Conservation (phyloP, 2,113 vertebrate species). For the Jacana jacana region DNA sequence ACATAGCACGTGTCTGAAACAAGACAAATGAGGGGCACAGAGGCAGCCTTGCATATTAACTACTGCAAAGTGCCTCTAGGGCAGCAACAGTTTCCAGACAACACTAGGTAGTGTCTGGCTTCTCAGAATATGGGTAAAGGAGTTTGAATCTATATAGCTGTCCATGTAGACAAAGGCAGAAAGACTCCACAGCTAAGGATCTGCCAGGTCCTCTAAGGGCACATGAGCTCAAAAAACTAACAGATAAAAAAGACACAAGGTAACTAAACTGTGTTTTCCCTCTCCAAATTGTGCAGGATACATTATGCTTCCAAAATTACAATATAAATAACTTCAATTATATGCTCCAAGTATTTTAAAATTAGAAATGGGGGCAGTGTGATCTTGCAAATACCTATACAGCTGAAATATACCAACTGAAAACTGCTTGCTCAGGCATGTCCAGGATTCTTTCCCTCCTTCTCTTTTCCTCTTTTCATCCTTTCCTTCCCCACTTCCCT, state of each 20-base stretch:
- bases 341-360: not conserved
- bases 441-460: not conserved
- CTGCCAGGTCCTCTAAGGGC: not conserved
- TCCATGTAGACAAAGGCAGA: not conserved
- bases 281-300: not conserved
- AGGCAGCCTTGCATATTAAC: not conserved
- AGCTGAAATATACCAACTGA: not conserved
- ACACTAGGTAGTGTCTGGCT: not conserved
- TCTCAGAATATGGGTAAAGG: not conserved
- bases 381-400: not conserved
- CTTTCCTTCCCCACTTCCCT: not conserved
- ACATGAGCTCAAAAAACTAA: not conserved
- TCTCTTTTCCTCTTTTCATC: not conserved
- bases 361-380: not conserved
- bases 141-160: not conserved
- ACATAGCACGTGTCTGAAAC: accelerated
- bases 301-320: not conserved
- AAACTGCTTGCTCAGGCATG: not conserved
- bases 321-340: not conserved
- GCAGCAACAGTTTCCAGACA: not conserved
- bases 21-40: accelerated
- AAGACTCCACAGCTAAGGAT: not conserved
- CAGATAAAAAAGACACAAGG: not conserved
- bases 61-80: not conserved
- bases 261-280: not conserved